Conservation (phyloP, 1,140 invertebrate genomes). For the Drosophila sproati region DNA sequence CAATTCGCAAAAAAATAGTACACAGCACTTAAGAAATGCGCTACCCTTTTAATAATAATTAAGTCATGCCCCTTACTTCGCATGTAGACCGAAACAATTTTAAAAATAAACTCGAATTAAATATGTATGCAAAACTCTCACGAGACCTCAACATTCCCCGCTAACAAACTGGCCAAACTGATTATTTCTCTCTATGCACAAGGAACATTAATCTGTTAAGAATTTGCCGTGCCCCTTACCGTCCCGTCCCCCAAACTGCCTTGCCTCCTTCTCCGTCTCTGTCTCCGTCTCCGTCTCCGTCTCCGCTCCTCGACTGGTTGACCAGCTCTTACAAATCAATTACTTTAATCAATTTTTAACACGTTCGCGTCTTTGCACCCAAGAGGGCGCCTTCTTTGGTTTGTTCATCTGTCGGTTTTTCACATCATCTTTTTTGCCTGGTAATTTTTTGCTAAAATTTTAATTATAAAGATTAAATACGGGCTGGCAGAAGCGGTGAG, state of each 20-base stretch:
- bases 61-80: slow-evolving; percentile 22
- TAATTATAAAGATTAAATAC: slow-evolving; percentile 81
- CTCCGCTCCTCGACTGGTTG: not conserved
- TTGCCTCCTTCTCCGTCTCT: not conserved
- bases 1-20: too few relatives aligned
- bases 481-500: slow-evolving; percentile 29
- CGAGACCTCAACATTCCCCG: slow-evolving; percentile 7
- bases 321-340: slow-evolving; percentile 65
- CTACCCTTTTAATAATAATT: slow-evolving; percentile 7
- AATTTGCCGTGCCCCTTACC: not conserved
- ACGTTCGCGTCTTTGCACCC: slow-evolving; percentile 67
- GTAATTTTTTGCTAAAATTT: slow-evolving; percentile 69
- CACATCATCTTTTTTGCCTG: slow-evolving; percentile 11
- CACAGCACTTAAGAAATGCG: slow-evolving; percentile 4
- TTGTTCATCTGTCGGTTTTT: slow-evolving; percentile 25
- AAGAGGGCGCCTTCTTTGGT: slow-evolving; percentile 42
- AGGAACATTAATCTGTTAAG: slow-evolving; percentile 27
- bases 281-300: too few relatives aligned
- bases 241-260: not conserved
- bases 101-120: slow-evolving; percentile 12
- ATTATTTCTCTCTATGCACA: not conserved
- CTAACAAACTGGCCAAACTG: slow-evolving; percentile 32
- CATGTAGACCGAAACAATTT: not conserved
- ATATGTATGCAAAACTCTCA: slow-evolving; percentile 25
- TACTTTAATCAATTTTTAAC: slow-evolving; percentile 82